phyloP scores from a whole-genome alignment of 2,113 vertebrate species.

The Neopipo cinnamomea region DNA sequence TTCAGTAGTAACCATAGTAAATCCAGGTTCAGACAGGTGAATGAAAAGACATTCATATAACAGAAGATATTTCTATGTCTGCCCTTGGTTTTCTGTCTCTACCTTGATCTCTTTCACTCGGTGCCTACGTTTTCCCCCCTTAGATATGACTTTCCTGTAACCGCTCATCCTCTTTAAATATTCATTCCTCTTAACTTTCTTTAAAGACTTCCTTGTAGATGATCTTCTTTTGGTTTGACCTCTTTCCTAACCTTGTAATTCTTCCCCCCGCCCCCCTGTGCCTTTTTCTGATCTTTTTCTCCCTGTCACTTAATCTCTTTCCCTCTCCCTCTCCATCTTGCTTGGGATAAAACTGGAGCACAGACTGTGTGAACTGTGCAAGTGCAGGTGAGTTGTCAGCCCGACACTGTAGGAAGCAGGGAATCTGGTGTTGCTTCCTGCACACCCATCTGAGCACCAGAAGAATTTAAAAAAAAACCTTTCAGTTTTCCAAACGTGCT shows the following conservation, averaged over 20 bases:
- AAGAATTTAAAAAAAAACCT: background rate
- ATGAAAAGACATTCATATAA: background rate
- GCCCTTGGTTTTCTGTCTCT: background rate
- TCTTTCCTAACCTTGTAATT: constrained; percentile 17
- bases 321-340: background rate
- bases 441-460: background rate
- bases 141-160: background rate
- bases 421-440: background rate
- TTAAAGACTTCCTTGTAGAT: constrained; percentile 21
- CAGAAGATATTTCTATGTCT: background rate
- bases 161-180: background rate
- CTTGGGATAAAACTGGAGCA: constrained; percentile 18
- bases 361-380: background rate
- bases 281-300: constrained; percentile 22
- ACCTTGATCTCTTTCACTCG: background rate
- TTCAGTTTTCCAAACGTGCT: background rate
- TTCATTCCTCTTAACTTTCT: constrained; percentile 32
- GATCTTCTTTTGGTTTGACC: constrained; percentile 35
- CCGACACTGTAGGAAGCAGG: background rate
- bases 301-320: background rate
- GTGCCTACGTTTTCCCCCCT: background rate
- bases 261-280: background rate
- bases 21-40: background rate
- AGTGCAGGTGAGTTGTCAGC: constrained; percentile 13
- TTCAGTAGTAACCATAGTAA: background rate